Base-by-base conservation (phyloP, 2,888 invertebrate species). In the Pyrgus malvae region DNA sequence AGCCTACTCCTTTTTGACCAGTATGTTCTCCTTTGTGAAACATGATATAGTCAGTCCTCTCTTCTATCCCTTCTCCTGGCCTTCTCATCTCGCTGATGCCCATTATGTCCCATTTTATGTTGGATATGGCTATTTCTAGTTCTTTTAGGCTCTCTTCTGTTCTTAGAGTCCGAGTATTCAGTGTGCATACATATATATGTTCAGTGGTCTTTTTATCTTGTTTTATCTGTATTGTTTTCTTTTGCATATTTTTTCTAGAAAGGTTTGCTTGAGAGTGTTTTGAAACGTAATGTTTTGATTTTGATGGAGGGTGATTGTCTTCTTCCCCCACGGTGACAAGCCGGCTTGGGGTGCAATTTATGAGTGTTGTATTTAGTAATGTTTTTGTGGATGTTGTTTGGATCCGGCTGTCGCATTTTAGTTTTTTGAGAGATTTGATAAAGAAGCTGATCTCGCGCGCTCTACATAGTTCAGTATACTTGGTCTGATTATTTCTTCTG, bases 51-150 rank as follows among this genome's bases (percentile, higher is more conserved):
- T 48, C 16, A 8, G 19, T 48, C 35, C 38, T 48, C 17, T 48
- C 50, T 56, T 54, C 59, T 54, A 59, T 54, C 35, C 40, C 40
- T 41, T 64, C 57, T 3, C 57, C 59, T 17, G 21, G 0, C 35
- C 61, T 51, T 35, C 60, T 44, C 33, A 62, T 40, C 44, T 59
- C 60, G 21, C 61, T 58, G 0, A 64, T 50, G 21, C 61, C 64
- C 9, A 61, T 1, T 1, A 42, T 42, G n/a, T 42, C 27, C 42
- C 42, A 42, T 16, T 42, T 42, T 2, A 42, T 27, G 9, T 42
- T 16, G 2, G 7, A 0, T 0, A 27, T 16, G 1, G 27, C 42
- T 42, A 27, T 1, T n/a, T 42, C 42, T n/a, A 42, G 27, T 9
- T 42, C 42, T 42, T n/a, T 3, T n/a, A 42, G n/a, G 1, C 16